Conservation (phyloP, 2,113 vertebrate genomes). For the Procapra przewalskii region DNA sequence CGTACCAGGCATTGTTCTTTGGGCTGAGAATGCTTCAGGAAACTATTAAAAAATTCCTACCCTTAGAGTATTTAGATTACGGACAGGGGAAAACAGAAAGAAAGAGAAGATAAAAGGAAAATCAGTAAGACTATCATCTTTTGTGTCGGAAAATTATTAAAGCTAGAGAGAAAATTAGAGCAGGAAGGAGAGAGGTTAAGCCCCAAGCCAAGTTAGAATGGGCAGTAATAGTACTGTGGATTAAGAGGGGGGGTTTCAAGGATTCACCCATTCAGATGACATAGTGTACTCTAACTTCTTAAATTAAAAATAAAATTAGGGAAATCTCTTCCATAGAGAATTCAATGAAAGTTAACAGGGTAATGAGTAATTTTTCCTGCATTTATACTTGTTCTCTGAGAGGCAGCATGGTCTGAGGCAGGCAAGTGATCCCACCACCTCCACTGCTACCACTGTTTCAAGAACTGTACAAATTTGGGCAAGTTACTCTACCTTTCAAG, state of each 20-base stretch:
- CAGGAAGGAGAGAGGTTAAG: neutral
- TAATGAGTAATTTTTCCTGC: neutral
- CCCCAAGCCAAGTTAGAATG: too few species aligned
- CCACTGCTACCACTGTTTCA: neutral
- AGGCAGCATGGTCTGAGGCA: neutral
- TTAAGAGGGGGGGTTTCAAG: neutral
- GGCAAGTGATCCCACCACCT: neutral
- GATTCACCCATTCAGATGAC: neutral
- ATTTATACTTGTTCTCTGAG: neutral
- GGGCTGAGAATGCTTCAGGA: neutral
- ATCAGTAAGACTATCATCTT: neutral
- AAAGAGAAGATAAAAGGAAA: neutral
- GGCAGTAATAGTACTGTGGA: fast-evolving
- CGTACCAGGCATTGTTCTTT: too few species aligned
- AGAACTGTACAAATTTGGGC: neutral
- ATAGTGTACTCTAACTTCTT: neutral
- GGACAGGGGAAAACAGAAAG: neutral
- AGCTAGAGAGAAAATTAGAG: neutral
- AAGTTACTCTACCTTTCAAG: neutral
- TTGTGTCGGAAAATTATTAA: neutral
- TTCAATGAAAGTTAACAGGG: neutral
- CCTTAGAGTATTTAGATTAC: neutral
- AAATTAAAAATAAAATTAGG: neutral
- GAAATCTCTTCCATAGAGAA: neutral
- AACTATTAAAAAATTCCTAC: neutral